Evolutionary conservation across 2,797 vertebrate genomes (phyloP), one percentile per base, ranked within the genome.

Genomic region (Austrolebias charrua): DNA sequence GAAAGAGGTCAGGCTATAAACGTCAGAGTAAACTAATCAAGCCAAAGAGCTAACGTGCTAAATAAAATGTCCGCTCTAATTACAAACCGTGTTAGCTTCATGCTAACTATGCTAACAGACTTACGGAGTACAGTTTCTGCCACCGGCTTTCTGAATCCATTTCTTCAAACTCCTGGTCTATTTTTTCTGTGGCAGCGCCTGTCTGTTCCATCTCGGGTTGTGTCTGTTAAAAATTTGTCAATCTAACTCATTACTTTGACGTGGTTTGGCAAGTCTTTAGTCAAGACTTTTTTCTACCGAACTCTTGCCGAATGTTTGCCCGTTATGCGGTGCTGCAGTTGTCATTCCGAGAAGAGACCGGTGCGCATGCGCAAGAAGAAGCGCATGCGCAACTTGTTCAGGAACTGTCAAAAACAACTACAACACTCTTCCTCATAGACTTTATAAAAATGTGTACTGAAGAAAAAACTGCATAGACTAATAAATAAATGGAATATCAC

Each of bases 121-220:
- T 95, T 89, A 96, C 95, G 83, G 92, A 75, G 83, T 96, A 98
- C 12, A 95, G 87, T 81, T 94, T 94, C 66, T 96, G 95, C 96
- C 96, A 98, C 90, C 93, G 94, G 88, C 93, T 93, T 71, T 93
- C 91, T 15, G 92, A 92, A 54, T 98, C 94, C 78, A 94, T 90
- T 79, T 95, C 94, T 76, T 94, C 90, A 90, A 96, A 96, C 82
- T 96, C 93, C 83, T 89, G 91, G 78, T 96, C 93, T 87, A 96
- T 92, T 29, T 86, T 90, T 67, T 55, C 50, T 3, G 74, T 74
- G 77, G 71, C 66, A 58, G 8, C 31, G 64, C 40, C 85, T 64
- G 69, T 68, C 62, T 73, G 29, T 57, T 73, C 33, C 47, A 54
- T 66, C 70, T 31, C 19, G 33, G 45, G 60, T 58, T 42, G 8